A percentile compares a stretch with the other conserved stretches of the same genome.
These are phyloP conservation scores for Heptranchias perlo DNA, from an alignment of 2,113 vertebrate species.

Conservation along the genomic window DNA sequence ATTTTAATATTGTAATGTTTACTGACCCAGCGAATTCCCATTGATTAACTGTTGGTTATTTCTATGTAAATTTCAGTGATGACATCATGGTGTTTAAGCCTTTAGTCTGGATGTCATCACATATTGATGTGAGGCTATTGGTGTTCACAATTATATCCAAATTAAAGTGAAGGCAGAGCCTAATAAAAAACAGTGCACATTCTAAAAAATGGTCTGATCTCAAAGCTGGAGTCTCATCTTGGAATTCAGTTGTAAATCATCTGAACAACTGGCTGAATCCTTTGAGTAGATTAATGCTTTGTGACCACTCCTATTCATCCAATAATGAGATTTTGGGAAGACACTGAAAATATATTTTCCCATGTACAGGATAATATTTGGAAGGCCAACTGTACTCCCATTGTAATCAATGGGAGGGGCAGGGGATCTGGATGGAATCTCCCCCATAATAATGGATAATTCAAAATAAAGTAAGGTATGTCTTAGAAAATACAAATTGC, in stretches of 20 bases:
- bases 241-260: background rate
- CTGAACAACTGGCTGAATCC: background rate
- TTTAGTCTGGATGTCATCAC: no score
- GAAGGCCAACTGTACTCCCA: background rate
- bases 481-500: no score
- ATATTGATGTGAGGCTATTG: no score
- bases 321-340: background rate
- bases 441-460: background rate
- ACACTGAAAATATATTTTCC: background rate
- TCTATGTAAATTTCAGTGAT: no score
- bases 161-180: no score
- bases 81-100: no score
- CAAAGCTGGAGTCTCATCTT: background rate
- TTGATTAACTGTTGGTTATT: background rate
- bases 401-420: background rate
- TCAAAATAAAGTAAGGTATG: no score
- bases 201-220: background rate
- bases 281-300: background rate
- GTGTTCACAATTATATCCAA: no score
- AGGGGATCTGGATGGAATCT: background rate
- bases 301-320: background rate
- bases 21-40: background rate
- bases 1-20: background rate
- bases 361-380: background rate
- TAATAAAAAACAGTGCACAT: no score